These are phyloP conservation scores for Thunnus thynnus DNA, from an alignment of 2,113 vertebrate species.

Conservation along the genomic window DNA sequence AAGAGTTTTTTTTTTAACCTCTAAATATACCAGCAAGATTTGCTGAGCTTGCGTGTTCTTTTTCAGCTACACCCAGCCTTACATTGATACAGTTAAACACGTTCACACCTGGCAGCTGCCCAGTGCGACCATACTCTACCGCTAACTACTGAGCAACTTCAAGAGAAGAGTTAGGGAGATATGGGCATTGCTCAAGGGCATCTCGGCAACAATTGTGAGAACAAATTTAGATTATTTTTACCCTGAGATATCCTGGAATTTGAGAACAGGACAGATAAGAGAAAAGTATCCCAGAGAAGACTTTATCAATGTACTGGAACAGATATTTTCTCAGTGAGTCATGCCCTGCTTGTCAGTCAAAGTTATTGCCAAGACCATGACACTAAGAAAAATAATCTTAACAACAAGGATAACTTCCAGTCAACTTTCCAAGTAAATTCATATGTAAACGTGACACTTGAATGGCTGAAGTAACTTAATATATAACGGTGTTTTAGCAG, in stretches of 20 bases:
- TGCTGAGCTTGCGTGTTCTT: constrained; percentile 62
- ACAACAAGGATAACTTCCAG: not conserved
- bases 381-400: not conserved
- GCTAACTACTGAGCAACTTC: constrained; percentile 7
- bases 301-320: not conserved
- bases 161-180: not conserved
- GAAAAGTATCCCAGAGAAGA: not conserved
- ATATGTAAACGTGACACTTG: not conserved
- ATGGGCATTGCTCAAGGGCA: constrained; percentile 46
- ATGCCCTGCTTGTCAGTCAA: not conserved
- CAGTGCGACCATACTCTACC: constrained; percentile 2
- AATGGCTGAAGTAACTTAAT: not conserved
- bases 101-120: constrained; percentile 64
- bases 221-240: constrained; percentile 1
- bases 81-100: constrained; percentile 57
- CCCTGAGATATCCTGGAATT: not conserved
- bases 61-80: constrained; percentile 34
- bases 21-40: constrained; percentile 22
- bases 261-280: constrained; percentile 1
- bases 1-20: constrained; percentile 42
- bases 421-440: not conserved
- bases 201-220: not conserved
- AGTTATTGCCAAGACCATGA: not conserved
- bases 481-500: not conserved
- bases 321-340: constrained; percentile 17